Evolutionary conservation across 2,113 vertebrate genomes (phyloP).

Genomic region (Andinoacara biseriatus): DNA sequence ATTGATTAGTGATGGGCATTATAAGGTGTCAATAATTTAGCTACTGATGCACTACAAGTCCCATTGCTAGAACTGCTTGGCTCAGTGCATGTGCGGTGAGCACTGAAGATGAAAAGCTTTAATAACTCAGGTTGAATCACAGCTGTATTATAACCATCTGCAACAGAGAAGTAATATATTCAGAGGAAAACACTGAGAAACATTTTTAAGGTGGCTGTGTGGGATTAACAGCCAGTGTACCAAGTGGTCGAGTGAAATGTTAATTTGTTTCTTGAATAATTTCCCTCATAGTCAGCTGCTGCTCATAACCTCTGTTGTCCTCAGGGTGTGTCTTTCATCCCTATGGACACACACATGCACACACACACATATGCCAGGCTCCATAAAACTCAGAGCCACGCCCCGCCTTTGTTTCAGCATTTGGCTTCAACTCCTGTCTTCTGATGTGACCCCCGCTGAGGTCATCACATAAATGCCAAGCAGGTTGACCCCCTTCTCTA

Average conservation of each 20-base stretch:
- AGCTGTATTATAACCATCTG: background rate
- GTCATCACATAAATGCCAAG: slow-evolving; percentile 61
- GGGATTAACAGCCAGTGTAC: slow-evolving; percentile 50
- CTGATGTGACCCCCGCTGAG: slow-evolving; percentile 62
- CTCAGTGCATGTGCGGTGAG: background rate
- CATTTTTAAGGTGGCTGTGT: background rate
- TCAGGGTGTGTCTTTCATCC: slow-evolving; percentile 63
- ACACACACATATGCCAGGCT: slow-evolving; percentile 23
- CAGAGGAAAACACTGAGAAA: background rate
- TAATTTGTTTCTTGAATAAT: slow-evolving; percentile 76
- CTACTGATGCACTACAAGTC: background rate
- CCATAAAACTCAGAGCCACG: slow-evolving; percentile 69
- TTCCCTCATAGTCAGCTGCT: slow-evolving; percentile 70
- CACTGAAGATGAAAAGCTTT: background rate
- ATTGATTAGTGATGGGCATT: no score
- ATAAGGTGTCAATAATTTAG: no score
- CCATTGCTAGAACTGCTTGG: background rate
- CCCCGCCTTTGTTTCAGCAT: slow-evolving; percentile 77
- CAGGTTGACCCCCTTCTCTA: background rate
- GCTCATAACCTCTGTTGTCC: slow-evolving; percentile 67
- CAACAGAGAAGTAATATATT: background rate
- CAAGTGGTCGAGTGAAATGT: slow-evolving; percentile 69
- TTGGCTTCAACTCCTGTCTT: slow-evolving; percentile 69
- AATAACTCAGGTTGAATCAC: background rate
- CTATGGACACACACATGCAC: slow-evolving; percentile 44